Base-by-base conservation (phyloP, 2,797 vertebrate species). In the Mormyrops boulengeri region DNA sequence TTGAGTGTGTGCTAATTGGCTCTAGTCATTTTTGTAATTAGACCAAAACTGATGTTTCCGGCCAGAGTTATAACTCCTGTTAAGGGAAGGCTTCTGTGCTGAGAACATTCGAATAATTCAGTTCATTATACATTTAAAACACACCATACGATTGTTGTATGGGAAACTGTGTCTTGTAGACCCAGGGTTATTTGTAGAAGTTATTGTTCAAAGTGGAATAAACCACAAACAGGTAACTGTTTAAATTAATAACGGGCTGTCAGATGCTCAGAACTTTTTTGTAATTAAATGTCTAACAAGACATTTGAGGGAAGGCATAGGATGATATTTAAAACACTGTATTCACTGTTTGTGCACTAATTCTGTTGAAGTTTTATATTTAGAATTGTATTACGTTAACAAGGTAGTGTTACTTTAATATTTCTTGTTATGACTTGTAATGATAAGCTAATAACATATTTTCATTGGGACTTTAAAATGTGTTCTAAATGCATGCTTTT, bases 401-500 rank as follows among this genome's bases (percentile, higher is more conserved):
- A 50, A 69, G 55, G 52, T 87, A 41, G 47, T 87, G 30, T 90
- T 60, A 53, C 49, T 19, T 88, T 55, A 44, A 47, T 84, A 90
- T 89, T 85, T 52, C 53, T 90, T 47, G 77, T 82, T 44, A 82
- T 82, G 77, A 44, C 77, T 82, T 82, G 77, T 82, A 11, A 82
- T 82, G 17, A 82, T 82, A 44, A 47, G 41, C 77, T 82, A 82
- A 47, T 82, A 47, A 90, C 88, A 22, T 55, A 60, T 4, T 62
- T 88, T 80, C 19, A 82, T 26, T 34, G n/a, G 49, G 22, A 86
- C 26, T 73, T 85, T 44, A 34, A 66, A 8, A 84, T 38, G 44
- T 85, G 89, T 82, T 73, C 73, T 9, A 14, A 47, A 60, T 53
- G 53, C 88, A 84, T 90, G 90, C 91, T 90, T 89, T 90, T 73